Base-by-base conservation (phyloP, 1,140 invertebrate genomes). In the Brachionus calyciflorus region DNA sequence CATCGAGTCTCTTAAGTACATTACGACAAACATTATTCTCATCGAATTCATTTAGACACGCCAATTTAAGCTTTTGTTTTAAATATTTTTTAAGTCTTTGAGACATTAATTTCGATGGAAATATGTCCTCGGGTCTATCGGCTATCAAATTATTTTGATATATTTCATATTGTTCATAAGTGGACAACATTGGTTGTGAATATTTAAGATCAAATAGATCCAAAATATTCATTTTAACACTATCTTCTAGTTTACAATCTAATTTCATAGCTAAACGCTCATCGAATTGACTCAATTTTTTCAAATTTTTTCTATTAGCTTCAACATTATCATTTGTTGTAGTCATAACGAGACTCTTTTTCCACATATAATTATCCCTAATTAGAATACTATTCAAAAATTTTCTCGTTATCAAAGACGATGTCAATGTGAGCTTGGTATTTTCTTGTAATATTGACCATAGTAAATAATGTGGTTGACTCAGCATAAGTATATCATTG, bases 171-270 rank as follows among this genome's bases (percentile, higher is more conserved):
- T 40, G 30, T 51, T 73, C 69, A 26, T 49, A 19, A 6, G 51
- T 49, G 19, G 44, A 40, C 21, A 73, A 30, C 30, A 73, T 73
- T 41, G 69, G 69, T 21, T 37, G 37, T 12, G 69, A 73, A 51
- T 73, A 73, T 21, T 73, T 73, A 17, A 40, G 19, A 17, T 73
- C 69, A 4, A 73, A 73, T 19, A 51, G 17, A 46, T 55, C 46
- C 46, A 65, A 24, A 2, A 65, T 37, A 26, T 44, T 65, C 10
- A 44, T 24, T 14, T 26, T 41, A 19, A 44, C 30, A 33, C 28
- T 17, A 14, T 65, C 33, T 24, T 65, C 37, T 0, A 21, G 44
- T 24, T 44, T 44, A 10, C 24, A 17, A n/a, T 65, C 40, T 41
- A 24, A 21, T 65, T 65, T 65, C 5, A 24, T 37, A 9, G 30